Percentiles rank a stretch among this genome's conserved stretches.
phyloP scores from a whole-genome alignment of 2,113 vertebrate genomes.

The Nerophis ophidion region DNA sequence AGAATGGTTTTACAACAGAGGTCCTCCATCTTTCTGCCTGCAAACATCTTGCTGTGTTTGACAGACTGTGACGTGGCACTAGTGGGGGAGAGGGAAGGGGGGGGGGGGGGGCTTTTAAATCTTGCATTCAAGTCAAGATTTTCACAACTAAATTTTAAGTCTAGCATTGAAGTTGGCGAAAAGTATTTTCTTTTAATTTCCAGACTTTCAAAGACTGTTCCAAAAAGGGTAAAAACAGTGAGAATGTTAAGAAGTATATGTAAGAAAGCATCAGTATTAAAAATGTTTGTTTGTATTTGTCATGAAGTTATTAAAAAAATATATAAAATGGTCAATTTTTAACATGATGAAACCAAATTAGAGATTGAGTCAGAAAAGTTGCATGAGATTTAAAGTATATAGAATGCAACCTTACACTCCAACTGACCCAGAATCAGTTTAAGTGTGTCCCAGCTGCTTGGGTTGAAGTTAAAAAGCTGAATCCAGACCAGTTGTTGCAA shows the following conservation, averaged over 20 bases:
- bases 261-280: not conserved
- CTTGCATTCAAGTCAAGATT: not conserved
- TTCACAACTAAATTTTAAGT: no score
- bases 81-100: constrained; percentile 21
- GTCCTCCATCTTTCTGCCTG: constrained; percentile 23
- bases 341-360: constrained; percentile 44
- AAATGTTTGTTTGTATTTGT: not conserved
- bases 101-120: constrained; percentile 13
- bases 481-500: constrained; percentile 29
- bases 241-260: not conserved
- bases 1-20: not conserved
- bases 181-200: not conserved
- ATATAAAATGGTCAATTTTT: not conserved
- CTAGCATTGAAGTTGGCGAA: not conserved
- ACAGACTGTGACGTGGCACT: constrained; percentile 62
- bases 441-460: not conserved
- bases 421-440: constrained; percentile 34
- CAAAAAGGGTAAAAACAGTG: not conserved
- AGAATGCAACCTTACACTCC: not conserved
- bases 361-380: constrained; percentile 49
- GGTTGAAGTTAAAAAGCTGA: constrained; percentile 22
- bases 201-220: not conserved
- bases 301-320: not conserved
- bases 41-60: constrained; percentile 33
- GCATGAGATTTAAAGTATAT: not conserved